These are phyloP conservation scores for Sarcophaga carnaria DNA, from an alignment of 2,888 invertebrate species.

Conservation along the genomic window DNA sequence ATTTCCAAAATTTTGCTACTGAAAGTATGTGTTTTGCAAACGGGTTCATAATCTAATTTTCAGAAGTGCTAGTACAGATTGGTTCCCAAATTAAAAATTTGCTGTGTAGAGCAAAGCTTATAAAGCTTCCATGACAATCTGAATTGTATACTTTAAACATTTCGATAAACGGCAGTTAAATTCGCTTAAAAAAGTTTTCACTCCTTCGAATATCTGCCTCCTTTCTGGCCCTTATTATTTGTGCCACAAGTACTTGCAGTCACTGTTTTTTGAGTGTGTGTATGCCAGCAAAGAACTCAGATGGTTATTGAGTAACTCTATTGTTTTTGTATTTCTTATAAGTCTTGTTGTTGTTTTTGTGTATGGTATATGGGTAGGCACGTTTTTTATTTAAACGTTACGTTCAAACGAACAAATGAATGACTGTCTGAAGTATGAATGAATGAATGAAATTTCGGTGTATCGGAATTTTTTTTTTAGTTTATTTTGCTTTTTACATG, in stretches of 20 bases:
- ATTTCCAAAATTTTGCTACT: too few species aligned
- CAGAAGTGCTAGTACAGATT: too few species aligned
- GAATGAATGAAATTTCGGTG: conserved; percentile 56
- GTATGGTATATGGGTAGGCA: conserved; percentile 33
- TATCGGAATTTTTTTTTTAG: conserved; percentile 16
- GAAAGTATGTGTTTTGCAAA: too few species aligned
- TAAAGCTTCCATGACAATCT: too few species aligned
- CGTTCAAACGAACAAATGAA: not conserved
- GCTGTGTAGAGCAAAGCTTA: too few species aligned
- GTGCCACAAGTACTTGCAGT: conserved; percentile 25
- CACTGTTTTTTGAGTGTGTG: not conserved
- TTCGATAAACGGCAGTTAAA: not conserved
- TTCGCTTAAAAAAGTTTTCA: not conserved
- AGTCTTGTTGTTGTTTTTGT: not conserved
- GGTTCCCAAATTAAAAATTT: not conserved
- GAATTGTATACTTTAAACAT: too few species aligned
- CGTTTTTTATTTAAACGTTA: conserved; percentile 48
- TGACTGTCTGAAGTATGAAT: conserved; percentile 12
- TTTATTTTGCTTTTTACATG: conserved; percentile 44
- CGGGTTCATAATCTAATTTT: too few species aligned
- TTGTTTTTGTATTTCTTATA: not conserved
- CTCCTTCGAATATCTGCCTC: not conserved
- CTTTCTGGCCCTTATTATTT: not conserved
- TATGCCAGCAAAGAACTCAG: conserved; percentile 10
- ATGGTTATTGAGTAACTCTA: conserved; percentile 48